Evolutionary conservation across 2,888 invertebrate species (phyloP), one percentile per base, ranked within the genome.

Genomic region (Seira sanloemensis): DNA sequence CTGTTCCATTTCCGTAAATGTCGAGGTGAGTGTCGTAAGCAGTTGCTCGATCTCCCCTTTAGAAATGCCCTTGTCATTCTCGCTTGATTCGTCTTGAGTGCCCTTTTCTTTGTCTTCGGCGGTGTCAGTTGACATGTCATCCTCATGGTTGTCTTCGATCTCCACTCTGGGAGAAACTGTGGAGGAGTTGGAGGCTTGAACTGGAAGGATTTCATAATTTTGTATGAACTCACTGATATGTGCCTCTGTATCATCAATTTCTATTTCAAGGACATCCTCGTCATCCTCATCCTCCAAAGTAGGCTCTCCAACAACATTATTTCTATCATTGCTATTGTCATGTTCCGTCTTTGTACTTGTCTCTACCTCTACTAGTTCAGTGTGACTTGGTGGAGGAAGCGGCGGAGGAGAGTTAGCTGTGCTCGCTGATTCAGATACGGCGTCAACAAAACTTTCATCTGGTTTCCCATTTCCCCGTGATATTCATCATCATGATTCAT

Each of bases 181-280:
- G 21, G 50, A n/a, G 19, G 58, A 46, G 71, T 58, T 19, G 21
- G 50, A n/a, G 19, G 58, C 65, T 75, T 58, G 24, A n/a, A 83
- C 81, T 65, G 84, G 83, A 75, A 77, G 74, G 27, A 88, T 78
- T 78, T 87, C 86, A 82, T 86, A 88, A 78, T 88, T 88, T 77
- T 88, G 87, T 72, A 88, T 86, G 71, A 88, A 87, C 23, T 87
- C 85, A 82, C 86, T 88, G 23, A 86, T 73, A 72, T 86, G 69
- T 1, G 83, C 85, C 67, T 88, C 87, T 27, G 87, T 78, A 19
- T 88, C 87, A 58, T 88, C 88, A 16, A 80, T 76, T 18, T 87
- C 87, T 23, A 84, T 80, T 26, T 84, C 83, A 21, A 87, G 67
- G 24, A 79, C 78, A 24, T 80, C 79, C 50, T 76, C 86, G 0